Base-by-base conservation (phyloP, 2,113 vertebrate genomes). In the Prunella himalayana region DNA sequence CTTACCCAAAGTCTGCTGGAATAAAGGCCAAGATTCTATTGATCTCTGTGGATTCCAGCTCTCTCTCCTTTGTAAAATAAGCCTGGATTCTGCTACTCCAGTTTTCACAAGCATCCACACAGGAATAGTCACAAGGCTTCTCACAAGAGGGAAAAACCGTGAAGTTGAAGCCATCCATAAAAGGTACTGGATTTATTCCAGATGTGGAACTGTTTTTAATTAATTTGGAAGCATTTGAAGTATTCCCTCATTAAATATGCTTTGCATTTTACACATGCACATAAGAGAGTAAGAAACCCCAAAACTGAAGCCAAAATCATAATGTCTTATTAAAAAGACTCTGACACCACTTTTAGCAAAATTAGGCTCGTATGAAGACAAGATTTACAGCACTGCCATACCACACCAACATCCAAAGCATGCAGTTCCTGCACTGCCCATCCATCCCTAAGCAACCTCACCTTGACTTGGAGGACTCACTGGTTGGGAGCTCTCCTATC, bases 111-210 rank as follows among this genome's bases (percentile, higher is more conserved):
- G 60, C 31, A 65, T 51, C 37, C 9, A 0, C 82, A 86, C 0
- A 2, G 73, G 51, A 57, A 86, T 71, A 91, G 68, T 94, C 60
- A 81, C 51, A 92, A n/a, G n/a, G 64, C 44, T 94, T 77, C 82
- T 78, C 25, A n/a, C 41, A 92, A 68, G 69, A 95, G 14, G 28
- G 59, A 92, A 93, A 95, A 93, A 25, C 22, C 15, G 24, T 71
- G 60, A 93, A 82, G 92, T 11, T 66, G 51, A 96, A 95, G 90
- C 80, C 82, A 78, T 86, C 72, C 93, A 90, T 95, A 90, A 94
- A 95, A 92, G 86, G 93, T 95, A 88, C 37, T 96, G 93, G 88
- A 96, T 97, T 94, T 93, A 71, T 93, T 95, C 93, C 93, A 97
- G 94, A 96, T 88, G 95, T 83, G 85, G 69, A 92, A 78, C 80